Evolutionary conservation across 2,888 invertebrate species (phyloP).

Genomic region (Apantesis nais): DNA sequence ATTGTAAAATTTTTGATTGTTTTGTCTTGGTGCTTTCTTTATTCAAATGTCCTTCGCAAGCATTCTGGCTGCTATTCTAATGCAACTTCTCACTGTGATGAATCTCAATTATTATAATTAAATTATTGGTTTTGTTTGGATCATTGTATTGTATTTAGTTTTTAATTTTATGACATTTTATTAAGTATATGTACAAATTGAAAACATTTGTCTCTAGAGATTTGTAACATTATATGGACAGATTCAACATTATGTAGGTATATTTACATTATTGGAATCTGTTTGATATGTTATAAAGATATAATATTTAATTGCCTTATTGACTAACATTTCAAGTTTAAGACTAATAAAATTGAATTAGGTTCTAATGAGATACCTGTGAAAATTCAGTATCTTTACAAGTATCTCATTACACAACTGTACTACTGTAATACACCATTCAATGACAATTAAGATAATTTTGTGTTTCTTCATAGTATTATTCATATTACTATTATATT

Average conservation of each 20-base stretch:
- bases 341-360: slow-evolving; percentile 3
- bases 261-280: not conserved
- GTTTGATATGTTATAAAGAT: not conserved
- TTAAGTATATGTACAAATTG: slow-evolving; percentile 29
- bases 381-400: too few species aligned
- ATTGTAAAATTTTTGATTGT: slow-evolving; percentile 2
- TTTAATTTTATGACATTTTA: slow-evolving; percentile 40
- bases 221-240: not conserved
- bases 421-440: not conserved
- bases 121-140: slow-evolving; percentile 47
- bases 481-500: slow-evolving; percentile 5
- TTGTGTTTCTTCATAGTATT: not conserved
- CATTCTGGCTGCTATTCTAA: slow-evolving; percentile 29
- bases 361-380: too few species aligned
- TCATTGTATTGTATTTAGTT: slow-evolving; percentile 41
- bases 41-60: slow-evolving; percentile 21
- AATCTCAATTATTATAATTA: slow-evolving; percentile 54
- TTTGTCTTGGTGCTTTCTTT: slow-evolving; percentile 39
- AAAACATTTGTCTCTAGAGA: slow-evolving; percentile 26
- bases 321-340: slow-evolving; percentile 4
- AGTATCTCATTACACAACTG: not conserved
- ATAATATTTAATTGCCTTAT: slow-evolving; percentile 9
- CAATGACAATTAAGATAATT: slow-evolving; percentile 3
- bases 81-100: slow-evolving; percentile 57
- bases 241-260: not conserved